These are phyloP conservation scores for Platygyra sinensis DNA, from an alignment of 64 coral and sea anemone species.

Conservation along the genomic window DNA sequence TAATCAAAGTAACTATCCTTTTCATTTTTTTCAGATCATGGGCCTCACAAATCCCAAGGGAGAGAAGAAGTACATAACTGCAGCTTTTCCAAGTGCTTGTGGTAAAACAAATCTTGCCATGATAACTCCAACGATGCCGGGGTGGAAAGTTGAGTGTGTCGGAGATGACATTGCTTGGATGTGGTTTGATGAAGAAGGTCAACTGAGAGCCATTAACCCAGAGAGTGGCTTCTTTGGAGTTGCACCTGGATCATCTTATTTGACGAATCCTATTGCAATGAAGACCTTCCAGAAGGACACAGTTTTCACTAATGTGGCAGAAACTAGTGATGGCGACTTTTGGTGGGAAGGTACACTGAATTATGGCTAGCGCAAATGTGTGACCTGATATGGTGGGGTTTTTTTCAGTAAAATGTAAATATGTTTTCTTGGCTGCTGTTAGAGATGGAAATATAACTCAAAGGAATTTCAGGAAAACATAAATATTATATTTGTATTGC, in stretches of 20 bases:
- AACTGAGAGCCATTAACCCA: constrained; percentile 88
- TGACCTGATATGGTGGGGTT: too few species aligned
- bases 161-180: constrained; percentile 99
- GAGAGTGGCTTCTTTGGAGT: constrained; percentile 99
- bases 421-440: too few species aligned
- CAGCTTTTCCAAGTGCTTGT: constrained; percentile 95
- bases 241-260: constrained; percentile 83
- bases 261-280: constrained; percentile 92
- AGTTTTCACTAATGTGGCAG: constrained; percentile 94
- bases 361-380: too few species aligned
- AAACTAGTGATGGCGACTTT: constrained; percentile 95
- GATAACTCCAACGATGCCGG: constrained; percentile 87
- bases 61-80: constrained; percentile 97
- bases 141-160: constrained; percentile 98
- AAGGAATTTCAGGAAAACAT: too few species aligned
- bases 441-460: too few species aligned
- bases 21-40: constrained; percentile 72
- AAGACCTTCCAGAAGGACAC: constrained; percentile 96
- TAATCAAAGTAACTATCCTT: not conserved
- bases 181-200: constrained; percentile 94
- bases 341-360: constrained; percentile 88
- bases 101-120: constrained; percentile 99
- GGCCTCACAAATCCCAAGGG: constrained; percentile 93
- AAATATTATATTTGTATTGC: too few species aligned
- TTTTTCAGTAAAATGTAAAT: too few species aligned